Evolutionary conservation across 2,797 vertebrate species (phyloP).

Genomic region (Sphenodon punctatus): DNA sequence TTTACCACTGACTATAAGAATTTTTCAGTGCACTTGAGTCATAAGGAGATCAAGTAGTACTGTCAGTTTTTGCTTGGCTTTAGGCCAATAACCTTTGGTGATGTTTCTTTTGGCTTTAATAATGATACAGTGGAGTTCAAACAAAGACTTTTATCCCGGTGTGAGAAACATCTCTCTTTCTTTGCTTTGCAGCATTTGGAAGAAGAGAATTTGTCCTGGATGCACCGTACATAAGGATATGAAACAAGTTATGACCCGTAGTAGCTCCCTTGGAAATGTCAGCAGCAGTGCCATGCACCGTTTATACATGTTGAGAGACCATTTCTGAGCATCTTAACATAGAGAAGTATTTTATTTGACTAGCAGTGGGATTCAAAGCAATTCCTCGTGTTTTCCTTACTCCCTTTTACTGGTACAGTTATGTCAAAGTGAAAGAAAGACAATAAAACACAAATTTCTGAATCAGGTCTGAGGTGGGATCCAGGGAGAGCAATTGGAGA

Average conservation of each 20-base stretch:
- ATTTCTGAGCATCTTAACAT: not conserved
- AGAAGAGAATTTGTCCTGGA: conserved; percentile 40
- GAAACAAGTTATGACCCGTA: not conserved
- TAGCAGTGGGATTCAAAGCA: not conserved
- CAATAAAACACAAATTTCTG: not conserved
- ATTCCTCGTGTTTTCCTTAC: not conserved
- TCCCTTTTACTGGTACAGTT: not conserved
- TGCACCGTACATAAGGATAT: conserved; percentile 5
- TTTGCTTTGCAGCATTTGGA: conserved; percentile 36
- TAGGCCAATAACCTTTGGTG: not conserved
- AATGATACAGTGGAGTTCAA: not conserved
- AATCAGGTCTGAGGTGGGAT: conserved; percentile 5
- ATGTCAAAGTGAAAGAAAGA: not conserved
- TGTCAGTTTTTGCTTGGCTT: not conserved
- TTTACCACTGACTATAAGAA: not conserved
- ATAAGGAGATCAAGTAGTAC: not conserved
- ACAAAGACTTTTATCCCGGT: not conserved
- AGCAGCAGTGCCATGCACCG: not conserved
- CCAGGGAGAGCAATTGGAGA: not conserved
- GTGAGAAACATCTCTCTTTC: not conserved
- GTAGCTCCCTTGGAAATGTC: not conserved
- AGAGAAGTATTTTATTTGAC: not conserved
- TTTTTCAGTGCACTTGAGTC: not conserved
- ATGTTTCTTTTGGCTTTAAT: not conserved
- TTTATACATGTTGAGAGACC: not conserved